A percentile compares a stretch with the other conserved stretches of the same genome.
Evolutionary conservation across 35 echinoderm and acorn worm species (phyloP).

Genomic region (Chiridota heheva): DNA sequence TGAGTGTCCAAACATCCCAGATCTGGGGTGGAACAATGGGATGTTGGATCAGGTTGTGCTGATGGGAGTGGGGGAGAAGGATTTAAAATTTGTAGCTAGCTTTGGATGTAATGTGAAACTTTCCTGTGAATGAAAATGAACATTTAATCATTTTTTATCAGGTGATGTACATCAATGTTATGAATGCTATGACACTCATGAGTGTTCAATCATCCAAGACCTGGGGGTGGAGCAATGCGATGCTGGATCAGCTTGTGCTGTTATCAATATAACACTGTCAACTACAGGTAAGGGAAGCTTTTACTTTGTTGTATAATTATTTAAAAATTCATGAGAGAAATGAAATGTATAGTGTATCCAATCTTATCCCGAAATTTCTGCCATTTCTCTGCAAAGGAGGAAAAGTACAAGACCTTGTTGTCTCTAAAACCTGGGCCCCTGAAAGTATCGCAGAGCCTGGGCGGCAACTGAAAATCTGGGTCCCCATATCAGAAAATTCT

Average conservation of each 20-base stretch:
- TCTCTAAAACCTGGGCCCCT: background rate
- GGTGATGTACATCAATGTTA: background rate
- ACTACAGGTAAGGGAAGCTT: background rate
- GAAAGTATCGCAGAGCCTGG: too few species aligned
- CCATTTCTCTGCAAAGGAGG: background rate
- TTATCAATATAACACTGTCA: background rate
- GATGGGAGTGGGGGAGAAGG: too few species aligned
- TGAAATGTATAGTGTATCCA: background rate
- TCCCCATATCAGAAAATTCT: too few species aligned
- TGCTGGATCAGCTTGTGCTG: conserved; percentile 11
- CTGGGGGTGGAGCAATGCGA: background rate
- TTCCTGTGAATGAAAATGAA: too few species aligned
- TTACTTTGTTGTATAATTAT: background rate
- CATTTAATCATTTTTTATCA: too few species aligned
- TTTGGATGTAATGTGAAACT: too few species aligned
- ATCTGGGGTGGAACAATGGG: too few species aligned
- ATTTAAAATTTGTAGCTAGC: too few species aligned
- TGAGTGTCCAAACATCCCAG: too few species aligned
- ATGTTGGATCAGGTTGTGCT: too few species aligned
- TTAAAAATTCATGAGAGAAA: background rate
- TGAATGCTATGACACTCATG: conserved; percentile 12
- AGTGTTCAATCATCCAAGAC: background rate
- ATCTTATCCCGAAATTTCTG: background rate
- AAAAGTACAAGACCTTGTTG: background rate
- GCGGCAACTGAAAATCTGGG: too few species aligned